Evolutionary conservation across 2,113 vertebrate species (phyloP).

Genomic region (Python bivittatus): DNA sequence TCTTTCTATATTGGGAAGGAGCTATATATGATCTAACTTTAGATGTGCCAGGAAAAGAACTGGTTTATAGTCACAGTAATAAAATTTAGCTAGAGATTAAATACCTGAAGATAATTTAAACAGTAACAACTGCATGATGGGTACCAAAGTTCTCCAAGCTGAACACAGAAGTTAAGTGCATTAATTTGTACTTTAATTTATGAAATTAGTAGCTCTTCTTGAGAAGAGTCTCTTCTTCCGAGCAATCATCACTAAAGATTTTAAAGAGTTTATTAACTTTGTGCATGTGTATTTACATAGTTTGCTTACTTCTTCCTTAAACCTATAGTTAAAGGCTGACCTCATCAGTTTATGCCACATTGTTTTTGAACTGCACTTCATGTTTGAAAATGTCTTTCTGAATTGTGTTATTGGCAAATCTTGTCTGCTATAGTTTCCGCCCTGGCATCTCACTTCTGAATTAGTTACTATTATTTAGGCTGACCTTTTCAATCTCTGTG

Average conservation of each 20-base stretch:
- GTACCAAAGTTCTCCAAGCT: neutral
- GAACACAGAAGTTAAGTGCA: neutral
- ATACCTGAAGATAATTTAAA: neutral
- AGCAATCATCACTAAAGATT: neutral
- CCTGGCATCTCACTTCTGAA: slow-evolving; percentile 71
- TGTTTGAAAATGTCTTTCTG: slow-evolving; percentile 41
- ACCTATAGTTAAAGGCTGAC: slow-evolving; percentile 54
- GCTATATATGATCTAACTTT: neutral
- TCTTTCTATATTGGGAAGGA: neutral
- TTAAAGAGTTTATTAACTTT: neutral
- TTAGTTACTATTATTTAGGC: slow-evolving; percentile 72
- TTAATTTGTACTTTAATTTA: neutral
- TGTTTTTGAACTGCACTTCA: slow-evolving; percentile 43
- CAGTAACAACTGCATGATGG: neutral
- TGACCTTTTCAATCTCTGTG: slow-evolving; percentile 77
- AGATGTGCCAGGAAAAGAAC: neutral
- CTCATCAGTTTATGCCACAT: slow-evolving; percentile 66
- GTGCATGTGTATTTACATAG: neutral
- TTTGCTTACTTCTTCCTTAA: slow-evolving; percentile 36
- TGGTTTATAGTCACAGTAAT: slow-evolving; percentile 19
- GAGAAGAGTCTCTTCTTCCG: neutral
- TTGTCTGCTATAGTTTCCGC: slow-evolving; percentile 58
- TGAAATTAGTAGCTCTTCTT: neutral
- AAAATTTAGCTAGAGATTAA: neutral
- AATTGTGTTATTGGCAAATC: slow-evolving; percentile 72